Conservation (phyloP, 2,113 vertebrate species). For the Neotoma lepida region DNA sequence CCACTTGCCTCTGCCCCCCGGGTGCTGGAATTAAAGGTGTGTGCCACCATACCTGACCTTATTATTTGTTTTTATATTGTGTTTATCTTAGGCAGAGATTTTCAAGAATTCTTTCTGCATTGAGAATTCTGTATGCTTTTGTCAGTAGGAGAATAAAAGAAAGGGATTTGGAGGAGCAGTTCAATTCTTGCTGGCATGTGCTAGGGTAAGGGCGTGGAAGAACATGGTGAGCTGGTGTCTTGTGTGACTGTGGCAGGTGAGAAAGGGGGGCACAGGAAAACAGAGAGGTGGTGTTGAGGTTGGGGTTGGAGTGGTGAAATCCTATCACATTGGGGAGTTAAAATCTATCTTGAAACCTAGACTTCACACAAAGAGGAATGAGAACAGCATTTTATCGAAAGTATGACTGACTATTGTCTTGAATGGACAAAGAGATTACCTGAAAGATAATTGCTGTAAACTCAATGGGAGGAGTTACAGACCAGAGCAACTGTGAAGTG, state of each 20-base stretch:
- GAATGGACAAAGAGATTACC: not conserved
- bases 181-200: not conserved
- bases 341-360: not conserved
- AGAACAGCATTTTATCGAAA: not conserved
- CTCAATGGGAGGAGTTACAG: not conserved
- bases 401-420: not conserved
- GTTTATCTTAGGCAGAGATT: not conserved
- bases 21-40: not conserved
- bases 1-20: not conserved
- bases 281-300: not conserved
- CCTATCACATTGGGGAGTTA: not conserved
- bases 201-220: not conserved
- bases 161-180: not conserved
- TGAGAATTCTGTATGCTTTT: not conserved
- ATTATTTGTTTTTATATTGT: not conserved
- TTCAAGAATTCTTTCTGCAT: not conserved
- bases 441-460: not conserved
- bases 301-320: not conserved
- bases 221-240: not conserved
- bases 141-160: slow-evolving; percentile 20
- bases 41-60: not conserved
- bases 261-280: not conserved
- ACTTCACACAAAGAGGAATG: not conserved
- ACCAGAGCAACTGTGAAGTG: not conserved
- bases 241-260: not conserved